Percentiles rank a stretch among this genome's conserved stretches.
Conservation (phyloP, 2,888 invertebrate genomes). For the Rugalucina vietnamica region DNA sequence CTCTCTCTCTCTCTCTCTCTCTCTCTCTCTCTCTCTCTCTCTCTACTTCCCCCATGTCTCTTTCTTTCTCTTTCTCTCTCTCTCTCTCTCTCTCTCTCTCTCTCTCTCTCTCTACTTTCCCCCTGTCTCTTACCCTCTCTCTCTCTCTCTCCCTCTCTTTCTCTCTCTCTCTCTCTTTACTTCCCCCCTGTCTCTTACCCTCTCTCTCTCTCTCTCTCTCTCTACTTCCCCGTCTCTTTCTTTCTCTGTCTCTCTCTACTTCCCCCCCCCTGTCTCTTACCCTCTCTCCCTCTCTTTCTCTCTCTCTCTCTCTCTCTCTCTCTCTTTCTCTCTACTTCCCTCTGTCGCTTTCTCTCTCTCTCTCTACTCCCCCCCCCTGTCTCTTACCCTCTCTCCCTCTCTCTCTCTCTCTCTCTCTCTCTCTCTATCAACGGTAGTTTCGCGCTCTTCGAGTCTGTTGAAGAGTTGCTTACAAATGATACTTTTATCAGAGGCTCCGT, state of each 20-base stretch:
- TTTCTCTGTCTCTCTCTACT: not conserved
- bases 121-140: not conserved
- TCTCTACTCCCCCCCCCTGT: not conserved
- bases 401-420: not conserved
- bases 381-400: not conserved
- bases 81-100: not conserved
- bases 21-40: not conserved
- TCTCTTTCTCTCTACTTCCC: not conserved
- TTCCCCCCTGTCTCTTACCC: not conserved
- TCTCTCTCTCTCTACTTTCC: not conserved
- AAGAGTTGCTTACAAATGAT: too few species aligned
- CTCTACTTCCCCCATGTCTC: not conserved
- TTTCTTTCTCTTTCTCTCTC: not conserved
- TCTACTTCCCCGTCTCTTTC: not conserved
- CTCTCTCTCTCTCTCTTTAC: not conserved
- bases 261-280: not conserved
- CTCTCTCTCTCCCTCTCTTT: not conserved
- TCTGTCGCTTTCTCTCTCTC: not conserved
- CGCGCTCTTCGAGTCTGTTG: too few species aligned
- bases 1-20: constrained; percentile 23
- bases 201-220: not conserved
- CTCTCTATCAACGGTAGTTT: too few species aligned
- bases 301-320: not conserved
- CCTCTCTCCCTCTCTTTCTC: not conserved
- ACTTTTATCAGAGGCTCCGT: too few species aligned